Evolutionary conservation across 2,888 invertebrate species (phyloP).

Genomic region (Liodrosophila aerea): DNA sequence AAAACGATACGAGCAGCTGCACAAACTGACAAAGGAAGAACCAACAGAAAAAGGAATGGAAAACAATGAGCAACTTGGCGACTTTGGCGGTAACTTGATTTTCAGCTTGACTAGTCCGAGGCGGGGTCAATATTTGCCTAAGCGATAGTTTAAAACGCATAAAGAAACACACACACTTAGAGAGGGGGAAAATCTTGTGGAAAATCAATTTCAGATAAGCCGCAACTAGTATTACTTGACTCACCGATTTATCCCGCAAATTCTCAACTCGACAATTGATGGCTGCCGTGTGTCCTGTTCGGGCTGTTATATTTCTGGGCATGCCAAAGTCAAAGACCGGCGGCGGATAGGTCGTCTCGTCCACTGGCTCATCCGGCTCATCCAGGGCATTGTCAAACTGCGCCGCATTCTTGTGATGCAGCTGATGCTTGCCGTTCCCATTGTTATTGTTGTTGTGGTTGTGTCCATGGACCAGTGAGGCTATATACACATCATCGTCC

Average conservation of each 20-base stretch:
- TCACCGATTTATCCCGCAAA: conserved; percentile 93
- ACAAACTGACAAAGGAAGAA: conserved; percentile 39
- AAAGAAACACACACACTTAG: conserved; percentile 18
- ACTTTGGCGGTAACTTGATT: conserved; percentile 68
- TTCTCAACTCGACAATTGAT: conserved; percentile 94
- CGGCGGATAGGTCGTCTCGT: conserved; percentile 72
- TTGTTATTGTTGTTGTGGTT: conserved; percentile 46
- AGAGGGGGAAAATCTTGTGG: conserved; percentile 1
- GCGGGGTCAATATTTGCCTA: conserved; percentile 57
- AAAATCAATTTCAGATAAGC: conserved; percentile 38
- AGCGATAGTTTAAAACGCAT: conserved; percentile 55
- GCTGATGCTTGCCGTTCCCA: conserved; percentile 26
- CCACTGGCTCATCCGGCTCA: conserved; percentile 53
- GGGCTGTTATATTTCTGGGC: conserved; percentile 92
- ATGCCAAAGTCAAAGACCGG: conserved; percentile 94
- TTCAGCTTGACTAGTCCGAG: conserved; percentile 63
- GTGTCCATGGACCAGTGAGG: conserved; percentile 59
- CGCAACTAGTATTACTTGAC: conserved; percentile 36
- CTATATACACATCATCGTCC: conserved; percentile 67
- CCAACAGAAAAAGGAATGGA: conserved; percentile 7
- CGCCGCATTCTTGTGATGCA: conserved; percentile 54
- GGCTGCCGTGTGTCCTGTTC: conserved; percentile 93
- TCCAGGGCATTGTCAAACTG: conserved; percentile 63
- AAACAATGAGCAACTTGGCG: conserved; percentile 29
- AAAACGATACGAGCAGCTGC: conserved; percentile 48